Evolutionary conservation across 2,797 vertebrate species (phyloP), one percentile per base, ranked within the genome.

Genomic region (Ptychobarbus kaznakovi): DNA sequence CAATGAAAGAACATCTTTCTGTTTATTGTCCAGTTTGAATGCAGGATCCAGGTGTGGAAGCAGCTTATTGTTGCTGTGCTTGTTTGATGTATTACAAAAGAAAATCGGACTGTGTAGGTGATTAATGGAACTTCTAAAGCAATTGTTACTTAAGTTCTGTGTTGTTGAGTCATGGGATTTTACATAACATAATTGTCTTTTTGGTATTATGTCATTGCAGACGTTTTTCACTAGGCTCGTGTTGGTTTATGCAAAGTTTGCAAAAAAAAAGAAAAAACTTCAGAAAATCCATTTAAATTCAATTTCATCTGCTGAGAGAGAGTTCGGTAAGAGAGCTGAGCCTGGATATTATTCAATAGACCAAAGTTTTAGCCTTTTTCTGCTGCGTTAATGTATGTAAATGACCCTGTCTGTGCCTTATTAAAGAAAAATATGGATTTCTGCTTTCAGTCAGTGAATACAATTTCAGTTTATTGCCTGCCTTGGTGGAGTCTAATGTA

Each of bases 21-120:
- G 35, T 77, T 78, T 44, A 7, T 76, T 84, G 61, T 84, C 32
- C n/a, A 42, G 28, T 35, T 68, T 78, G 38, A 78, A 84, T 68
- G 18, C 44, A 78, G n/a, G 51, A 56, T 58, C 15, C 82, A 84
- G 74, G 82, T 56, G 82, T 56, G 74, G 74, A 78, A 4, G 49
- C 10, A 32, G 25, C 1, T 66, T 6, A 68, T 22, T 69, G 35
- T 22, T 77, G 72, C 22, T 28, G 7, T 76, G 38, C 53, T 58
- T 72, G 22, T 68, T 66, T 22, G 32, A 77, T 68, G 20, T 32
- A 6, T 82, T 32, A 56, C 40, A 10, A 38, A 75, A 75, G 56
- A 3, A 65, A 74, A 35, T 46, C 53, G 44, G 68, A 74, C 18
- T 6, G 70, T 35, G 42, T 3, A 13, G 22, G 15, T 38, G 72